Evolutionary conservation across 1,140 invertebrate species (phyloP), one percentile per base, ranked within the genome.

Genomic region (Drosophila setifemur): DNA sequence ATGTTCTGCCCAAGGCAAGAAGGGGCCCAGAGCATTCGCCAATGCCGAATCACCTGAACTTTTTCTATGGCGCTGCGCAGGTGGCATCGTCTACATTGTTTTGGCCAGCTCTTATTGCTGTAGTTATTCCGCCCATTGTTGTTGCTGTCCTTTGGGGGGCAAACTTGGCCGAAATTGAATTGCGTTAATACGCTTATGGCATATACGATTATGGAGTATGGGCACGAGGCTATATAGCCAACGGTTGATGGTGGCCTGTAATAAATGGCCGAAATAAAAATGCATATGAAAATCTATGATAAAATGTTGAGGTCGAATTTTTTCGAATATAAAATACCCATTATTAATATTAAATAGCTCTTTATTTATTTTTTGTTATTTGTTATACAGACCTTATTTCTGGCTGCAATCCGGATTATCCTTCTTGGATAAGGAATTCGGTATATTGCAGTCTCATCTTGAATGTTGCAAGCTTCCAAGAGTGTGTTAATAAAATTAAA

Each of bases 161-260:
- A 60, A 55, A 73, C 67, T 61, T 52, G 54, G 19, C 43, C 43
- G 53, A 83, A 83, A 83, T 83, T 85, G 79, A 85, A 83, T 83
- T 79, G 74, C 79, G 79, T 79, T 83, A 85, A 85, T 85, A 85
- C 79, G 79, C 79, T 86, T 83, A 79, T 79, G 74, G 81, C 70
- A 71, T 73, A 74, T 74, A 66, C 68, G 60, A 57, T 69, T 73
- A 58, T 73, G 43, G 45, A 35, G 31, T 26, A 19, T 14, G 21
- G 45, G 45, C 35, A 25, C 21, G 37, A 16, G 52, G 19, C 40
- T 25, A 25, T 25, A 25, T 19, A 26, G 21, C 26, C 57, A 18
- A n/a, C 23, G 52, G 37, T 43, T 42, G 25, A n/a, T 26, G 35
- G 19, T 12, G 37, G 76, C 31, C 33, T 39, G 49, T 77, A 78